phyloP scores from a whole-genome alignment of 2,113 vertebrate species.

The Nyctereutes procyonoides region DNA sequence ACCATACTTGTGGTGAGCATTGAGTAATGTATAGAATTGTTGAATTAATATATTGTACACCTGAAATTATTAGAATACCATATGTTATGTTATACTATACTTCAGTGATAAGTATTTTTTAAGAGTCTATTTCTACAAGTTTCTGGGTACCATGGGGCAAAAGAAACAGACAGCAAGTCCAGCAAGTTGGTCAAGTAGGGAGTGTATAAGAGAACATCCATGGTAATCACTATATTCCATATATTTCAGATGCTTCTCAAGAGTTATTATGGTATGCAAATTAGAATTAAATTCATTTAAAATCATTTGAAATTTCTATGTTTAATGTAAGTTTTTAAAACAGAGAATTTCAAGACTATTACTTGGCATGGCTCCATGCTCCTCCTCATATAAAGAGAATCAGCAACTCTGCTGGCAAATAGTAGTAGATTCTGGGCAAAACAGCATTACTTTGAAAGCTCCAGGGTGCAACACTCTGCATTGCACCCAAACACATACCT shows the following conservation, averaged over 20 bases:
- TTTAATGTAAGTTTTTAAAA: background rate
- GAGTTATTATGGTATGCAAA: background rate
- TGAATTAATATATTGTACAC: background rate
- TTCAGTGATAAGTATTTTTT: background rate
- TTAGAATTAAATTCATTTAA: background rate
- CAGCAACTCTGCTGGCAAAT: background rate
- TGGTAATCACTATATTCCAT: background rate
- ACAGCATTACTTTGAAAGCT: background rate
- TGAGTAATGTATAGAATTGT: background rate
- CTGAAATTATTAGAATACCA: background rate
- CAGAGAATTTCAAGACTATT: background rate
- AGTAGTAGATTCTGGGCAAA: background rate
- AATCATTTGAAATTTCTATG: background rate
- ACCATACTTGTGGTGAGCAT: background rate
- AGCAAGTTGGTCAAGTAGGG: background rate
- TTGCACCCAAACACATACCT: background rate
- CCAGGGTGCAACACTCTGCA: background rate
- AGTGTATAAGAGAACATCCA: background rate
- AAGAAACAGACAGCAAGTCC: background rate
- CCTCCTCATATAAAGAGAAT: background rate
- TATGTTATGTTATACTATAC: background rate
- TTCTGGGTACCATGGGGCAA: fast-evolving
- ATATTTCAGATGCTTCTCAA: background rate
- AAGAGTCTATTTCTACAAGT: background rate
- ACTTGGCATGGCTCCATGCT: background rate